Percentiles rank a stretch among this genome's conserved stretches.
phyloP scores from a whole-genome alignment of 2,797 vertebrate species.

The Lacerta viridis region DNA sequence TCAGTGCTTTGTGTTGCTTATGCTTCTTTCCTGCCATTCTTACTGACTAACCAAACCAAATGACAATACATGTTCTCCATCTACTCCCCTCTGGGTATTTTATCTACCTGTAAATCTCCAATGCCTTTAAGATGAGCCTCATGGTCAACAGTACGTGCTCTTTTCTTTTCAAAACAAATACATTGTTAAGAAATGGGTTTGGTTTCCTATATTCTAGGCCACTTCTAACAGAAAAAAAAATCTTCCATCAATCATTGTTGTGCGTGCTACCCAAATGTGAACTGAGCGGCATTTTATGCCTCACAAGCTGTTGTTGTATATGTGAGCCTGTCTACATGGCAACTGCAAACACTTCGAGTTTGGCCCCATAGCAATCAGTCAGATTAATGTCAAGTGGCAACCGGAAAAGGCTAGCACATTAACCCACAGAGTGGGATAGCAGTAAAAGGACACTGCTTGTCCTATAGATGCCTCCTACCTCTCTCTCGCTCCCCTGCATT shows the following conservation, averaged over 20 bases:
- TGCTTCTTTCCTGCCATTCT: background rate
- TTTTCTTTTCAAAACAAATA: slow-evolving; percentile 2
- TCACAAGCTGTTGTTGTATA: background rate
- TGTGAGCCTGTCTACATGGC: background rate
- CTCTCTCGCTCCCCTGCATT: too few relatives aligned
- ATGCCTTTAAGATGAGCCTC: background rate
- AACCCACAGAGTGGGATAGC: background rate
- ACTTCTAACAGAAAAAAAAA: background rate
- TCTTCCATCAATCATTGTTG: background rate
- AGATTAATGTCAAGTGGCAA: background rate
- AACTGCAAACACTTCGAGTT: background rate
- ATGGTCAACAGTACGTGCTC: background rate
- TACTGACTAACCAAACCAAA: background rate
- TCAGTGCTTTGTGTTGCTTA: background rate
- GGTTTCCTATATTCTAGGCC: background rate
- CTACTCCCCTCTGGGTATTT: background rate
- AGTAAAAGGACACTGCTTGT: background rate
- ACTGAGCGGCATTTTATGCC: background rate
- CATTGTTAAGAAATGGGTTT: background rate
- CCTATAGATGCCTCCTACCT: background rate
- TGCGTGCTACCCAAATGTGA: background rate
- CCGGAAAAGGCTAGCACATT: background rate
- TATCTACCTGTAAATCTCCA: background rate
- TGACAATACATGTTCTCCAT: background rate
- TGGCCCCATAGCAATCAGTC: background rate